Evolutionary conservation across 2,888 invertebrate genomes (phyloP).

Genomic region (Pegoplata infirma): DNA sequence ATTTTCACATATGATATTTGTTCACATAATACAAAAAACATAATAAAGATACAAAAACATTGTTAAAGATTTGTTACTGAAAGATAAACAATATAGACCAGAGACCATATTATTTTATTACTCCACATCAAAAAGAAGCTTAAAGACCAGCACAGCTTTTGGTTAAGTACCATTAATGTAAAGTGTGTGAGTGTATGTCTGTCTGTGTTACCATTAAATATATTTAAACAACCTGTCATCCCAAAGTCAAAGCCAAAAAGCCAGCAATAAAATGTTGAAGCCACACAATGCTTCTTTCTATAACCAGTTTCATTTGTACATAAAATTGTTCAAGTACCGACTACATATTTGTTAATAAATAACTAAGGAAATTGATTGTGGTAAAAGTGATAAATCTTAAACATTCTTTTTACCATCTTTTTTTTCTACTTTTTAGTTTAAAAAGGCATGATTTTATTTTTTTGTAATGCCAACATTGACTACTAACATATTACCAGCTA

Average conservation of each 20-base stretch:
- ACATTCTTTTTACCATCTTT: slow-evolving; percentile 14
- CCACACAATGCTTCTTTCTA: slow-evolving; percentile 25
- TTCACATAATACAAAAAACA: background rate
- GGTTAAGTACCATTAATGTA: background rate
- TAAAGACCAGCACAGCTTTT: background rate
- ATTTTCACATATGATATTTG: background rate
- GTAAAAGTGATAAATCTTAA: slow-evolving; percentile 40
- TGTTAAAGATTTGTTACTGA: background rate
- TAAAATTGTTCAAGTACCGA: background rate
- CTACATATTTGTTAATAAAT: slow-evolving; percentile 22
- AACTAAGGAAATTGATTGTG: slow-evolving; percentile 37
- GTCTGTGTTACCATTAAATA: slow-evolving; percentile 15
- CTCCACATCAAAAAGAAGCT: slow-evolving; percentile 14
- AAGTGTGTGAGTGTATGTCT: background rate
- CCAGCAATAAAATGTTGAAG: background rate
- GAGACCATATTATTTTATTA: slow-evolving; percentile 17
- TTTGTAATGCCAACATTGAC: slow-evolving; percentile 3
- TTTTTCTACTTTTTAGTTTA: background rate
- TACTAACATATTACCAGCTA: slow-evolving; percentile 3
- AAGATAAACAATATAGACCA: slow-evolving; percentile 11
- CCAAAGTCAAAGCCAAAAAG: background rate
- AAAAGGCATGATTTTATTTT: slow-evolving; percentile 21
- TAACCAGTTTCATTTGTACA: slow-evolving; percentile 7
- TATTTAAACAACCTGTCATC: slow-evolving; percentile 33
- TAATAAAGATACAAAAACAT: background rate